These are phyloP conservation scores for Odocoileus hemionus DNA, from an alignment of 2,113 vertebrate genomes.

Conservation along the genomic window DNA sequence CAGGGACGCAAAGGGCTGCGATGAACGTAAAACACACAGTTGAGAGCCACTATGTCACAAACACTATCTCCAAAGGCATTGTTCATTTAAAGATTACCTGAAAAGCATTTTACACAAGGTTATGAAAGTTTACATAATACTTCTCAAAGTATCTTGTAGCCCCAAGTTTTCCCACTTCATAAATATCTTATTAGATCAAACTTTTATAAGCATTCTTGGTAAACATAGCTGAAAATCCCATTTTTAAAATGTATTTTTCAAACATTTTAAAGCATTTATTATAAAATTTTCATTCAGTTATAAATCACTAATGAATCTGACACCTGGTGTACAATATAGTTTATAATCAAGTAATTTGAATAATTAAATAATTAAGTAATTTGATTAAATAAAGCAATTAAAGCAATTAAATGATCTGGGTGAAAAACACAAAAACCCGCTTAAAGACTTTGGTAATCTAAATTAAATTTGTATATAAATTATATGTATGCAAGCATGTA, in stretches of 20 bases:
- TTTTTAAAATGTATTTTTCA: not conserved
- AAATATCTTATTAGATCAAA: not conserved
- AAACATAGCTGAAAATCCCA: not conserved
- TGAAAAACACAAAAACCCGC: conserved; percentile 3
- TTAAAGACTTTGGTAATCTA: not conserved
- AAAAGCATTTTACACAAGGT: not conserved
- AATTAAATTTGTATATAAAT: not conserved
- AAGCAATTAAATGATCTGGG: conserved; percentile 9
- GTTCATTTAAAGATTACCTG: not conserved
- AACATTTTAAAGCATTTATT: not conserved
- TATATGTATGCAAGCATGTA: not conserved
- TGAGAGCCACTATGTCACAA: not conserved
- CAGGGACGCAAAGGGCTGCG: not conserved
- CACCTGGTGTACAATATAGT: not conserved
- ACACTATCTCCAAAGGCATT: not conserved
- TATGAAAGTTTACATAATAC: not conserved
- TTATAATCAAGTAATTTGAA: conserved; percentile 22
- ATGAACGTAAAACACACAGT: not conserved
- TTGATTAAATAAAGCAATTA: conserved; percentile 30
- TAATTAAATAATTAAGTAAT: conserved; percentile 13
- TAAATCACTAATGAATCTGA: not conserved
- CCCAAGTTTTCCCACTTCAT: not conserved
- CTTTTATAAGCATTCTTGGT: not conserved
- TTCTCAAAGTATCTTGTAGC: not conserved
- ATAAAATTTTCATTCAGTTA: not conserved